These are phyloP conservation scores for Actinernus sp. DNA, from an alignment of 92 coral and sea anemone genomes.

Conservation along the genomic window DNA sequence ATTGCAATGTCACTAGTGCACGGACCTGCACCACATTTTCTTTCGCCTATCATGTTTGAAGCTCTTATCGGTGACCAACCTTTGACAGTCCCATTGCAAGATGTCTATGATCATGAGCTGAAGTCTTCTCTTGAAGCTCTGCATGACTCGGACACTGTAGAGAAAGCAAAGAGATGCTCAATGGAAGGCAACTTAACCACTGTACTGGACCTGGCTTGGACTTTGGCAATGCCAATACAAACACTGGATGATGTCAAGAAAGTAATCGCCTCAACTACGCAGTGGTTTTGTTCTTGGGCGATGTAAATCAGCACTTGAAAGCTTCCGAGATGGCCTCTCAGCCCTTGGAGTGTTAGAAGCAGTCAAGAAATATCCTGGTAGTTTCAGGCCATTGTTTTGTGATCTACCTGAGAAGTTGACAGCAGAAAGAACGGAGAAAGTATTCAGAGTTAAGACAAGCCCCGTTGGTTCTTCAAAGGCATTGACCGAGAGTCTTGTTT, in stretches of 20 bases:
- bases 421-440: slow-evolving; percentile 58
- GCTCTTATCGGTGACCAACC: slow-evolving; percentile 3
- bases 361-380: slow-evolving; percentile 43
- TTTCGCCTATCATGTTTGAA: slow-evolving; percentile 19
- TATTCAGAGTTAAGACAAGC: slow-evolving; percentile 58
- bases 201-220: slow-evolving; percentile 18
- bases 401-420: slow-evolving; percentile 43
- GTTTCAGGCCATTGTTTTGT: slow-evolving; percentile 61
- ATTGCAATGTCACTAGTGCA: slow-evolving; percentile 30
- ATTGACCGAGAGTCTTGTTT: slow-evolving; percentile 64
- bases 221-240: slow-evolving; percentile 3
- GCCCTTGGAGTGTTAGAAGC: slow-evolving; percentile 63
- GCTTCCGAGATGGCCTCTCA: slow-evolving; percentile 65
- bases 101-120: slow-evolving; percentile 14
- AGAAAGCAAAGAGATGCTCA: background rate
- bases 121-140: slow-evolving; percentile 18
- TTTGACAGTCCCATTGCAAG: slow-evolving; percentile 11
- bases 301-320: slow-evolving; percentile 53
- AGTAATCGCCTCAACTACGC: slow-evolving; percentile 28
- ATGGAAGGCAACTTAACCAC: background rate
- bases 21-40: slow-evolving; percentile 21
- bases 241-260: slow-evolving; percentile 25
- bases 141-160: background rate
- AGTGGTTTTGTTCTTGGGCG: slow-evolving; percentile 73
- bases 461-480: slow-evolving; percentile 67